Base-by-base conservation (phyloP, 2,888 invertebrate genomes). In the Latheticus oryzae region DNA sequence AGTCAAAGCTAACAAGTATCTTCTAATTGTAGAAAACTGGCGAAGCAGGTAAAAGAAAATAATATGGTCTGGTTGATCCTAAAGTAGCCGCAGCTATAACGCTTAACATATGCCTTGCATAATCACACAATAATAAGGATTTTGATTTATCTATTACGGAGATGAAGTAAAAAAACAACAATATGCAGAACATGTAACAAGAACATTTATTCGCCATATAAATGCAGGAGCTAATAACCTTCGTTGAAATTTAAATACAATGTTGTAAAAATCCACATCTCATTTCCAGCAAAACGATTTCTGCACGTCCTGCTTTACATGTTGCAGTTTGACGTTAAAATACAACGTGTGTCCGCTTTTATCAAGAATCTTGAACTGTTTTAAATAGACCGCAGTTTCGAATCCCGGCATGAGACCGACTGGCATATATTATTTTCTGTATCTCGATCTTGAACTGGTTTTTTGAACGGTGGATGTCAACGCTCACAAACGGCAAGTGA, bases 371-470 rank as follows among this genome's bases (percentile, higher is more conserved):
- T 71, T 61, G 69, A 69, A 64, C 71, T 59, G 70, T 70, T 73
- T 73, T 71, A 73, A 73, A 73, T 72, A 72, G 72, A 73, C 73
- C 67, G 69, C 63, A 40, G 50, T 47, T 66, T 64, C 64, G 65
- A 67, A 58, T 65, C 64, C 64, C 64, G 63, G 64, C 64, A 64
- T 65, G 64, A 68, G 65, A 65, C 67, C 70, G 60, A 66, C 66
- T 70, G 68, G 73, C 71, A 73, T 73, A 73, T 66, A 71, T 70
- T 72, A 73, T 69, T 67, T 69, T 67, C 69, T 63, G 58, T 70
- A 74, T 74, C 71, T 72, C 66, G 72, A 72, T 69, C 70, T 40
- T 28, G 53, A 66, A 71, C 71, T 66, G 70, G 72, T 72, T 74
- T 53, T 50, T 59, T 48, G 60, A 58, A 42, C 57, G 43, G 58